Conservation (phyloP, 2,797 vertebrate species). For the Betta splendens region DNA sequence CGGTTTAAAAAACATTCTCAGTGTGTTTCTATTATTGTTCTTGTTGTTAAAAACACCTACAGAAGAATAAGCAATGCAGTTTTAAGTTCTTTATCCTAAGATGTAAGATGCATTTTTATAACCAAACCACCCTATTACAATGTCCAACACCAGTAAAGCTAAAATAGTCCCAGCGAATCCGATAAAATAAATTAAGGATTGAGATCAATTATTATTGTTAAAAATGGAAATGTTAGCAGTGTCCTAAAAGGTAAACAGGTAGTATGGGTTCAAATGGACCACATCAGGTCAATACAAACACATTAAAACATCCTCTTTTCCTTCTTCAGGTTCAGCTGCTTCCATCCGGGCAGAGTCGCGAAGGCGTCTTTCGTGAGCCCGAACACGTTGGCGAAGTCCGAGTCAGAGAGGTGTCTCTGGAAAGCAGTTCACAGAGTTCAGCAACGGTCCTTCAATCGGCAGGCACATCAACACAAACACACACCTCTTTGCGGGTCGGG, state of each 20-base stretch:
- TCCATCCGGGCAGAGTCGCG: slow-evolving; percentile 83
- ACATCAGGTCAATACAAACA: slow-evolving; percentile 1
- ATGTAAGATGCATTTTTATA: neutral
- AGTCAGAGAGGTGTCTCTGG: slow-evolving; percentile 86
- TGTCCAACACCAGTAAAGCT: slow-evolving; percentile 1
- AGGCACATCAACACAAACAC: neutral
- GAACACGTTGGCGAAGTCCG: slow-evolving; percentile 83
- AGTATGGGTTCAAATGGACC: neutral
- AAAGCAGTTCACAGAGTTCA: too few relatives aligned
- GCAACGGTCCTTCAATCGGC: too few relatives aligned
- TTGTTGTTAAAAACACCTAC: neutral
- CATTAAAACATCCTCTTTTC: slow-evolving; percentile 84
- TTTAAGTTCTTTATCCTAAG: neutral
- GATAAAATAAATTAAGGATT: neutral
- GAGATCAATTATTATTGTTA: too few relatives aligned
- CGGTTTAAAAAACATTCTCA: too few relatives aligned
- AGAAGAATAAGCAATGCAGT: neutral
- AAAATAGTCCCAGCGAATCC: neutral
- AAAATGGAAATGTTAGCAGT: too few relatives aligned
- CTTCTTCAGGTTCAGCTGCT: slow-evolving; percentile 87
- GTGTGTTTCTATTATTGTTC: too few relatives aligned
- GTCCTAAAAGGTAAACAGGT: neutral
- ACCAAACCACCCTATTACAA: neutral
- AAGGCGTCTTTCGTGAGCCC: slow-evolving; percentile 84
- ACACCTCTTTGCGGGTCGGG: slow-evolving; percentile 85